Evolutionary conservation across 2,113 vertebrate species (phyloP), one percentile per base, ranked within the genome.

Genomic region (Circaetus gallicus): DNA sequence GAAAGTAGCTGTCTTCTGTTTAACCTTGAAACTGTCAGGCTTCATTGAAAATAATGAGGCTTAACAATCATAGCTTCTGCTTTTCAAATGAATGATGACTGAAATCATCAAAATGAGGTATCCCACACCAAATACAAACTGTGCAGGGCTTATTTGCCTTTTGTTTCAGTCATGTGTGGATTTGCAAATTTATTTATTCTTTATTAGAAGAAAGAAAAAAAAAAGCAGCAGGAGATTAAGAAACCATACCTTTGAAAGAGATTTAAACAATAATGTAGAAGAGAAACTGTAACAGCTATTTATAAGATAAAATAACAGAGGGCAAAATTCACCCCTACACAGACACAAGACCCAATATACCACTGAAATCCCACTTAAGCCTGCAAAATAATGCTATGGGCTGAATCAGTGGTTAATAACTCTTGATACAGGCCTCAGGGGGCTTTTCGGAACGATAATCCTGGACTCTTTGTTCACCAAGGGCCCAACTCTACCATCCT

Each of bases 1-100:
- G 97, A 98, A 98, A 97, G 96, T 97, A 96, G 94, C 95, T 98
- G 96, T 97, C 97, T 98, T 96, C 97, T 97, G 96, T 93, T 98
- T 97, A 95, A 97, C 95, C 93, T 95, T 97, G 96, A 93, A 97
- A 96, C 95, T 95, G 96, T 97, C 96, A 97, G 91, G 97, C 97
- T 95, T 96, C 97, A 97, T 96, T 97, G 97, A 96, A 97, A 97
- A 97, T 97, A 98, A 97, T 52, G 95, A 97, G 97, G 95, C 97
- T 97, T 97, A 97, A 91, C 97, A 95, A 97, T 95, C 94, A 89
- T 93, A 96, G 91, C 80, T 96, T 77, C 93, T 96, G 86, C 91
- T 94, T 91, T 96, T 95, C 88, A 92, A 95, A 96, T 67, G 90
- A 94, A 95, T 94, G 95, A 96, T 93, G 97, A 96, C 74, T 94